Percentiles rank a stretch among this genome's conserved stretches.
phyloP scores from a whole-genome alignment of 2,113 vertebrate species.

The Megaceryle torquata region DNA sequence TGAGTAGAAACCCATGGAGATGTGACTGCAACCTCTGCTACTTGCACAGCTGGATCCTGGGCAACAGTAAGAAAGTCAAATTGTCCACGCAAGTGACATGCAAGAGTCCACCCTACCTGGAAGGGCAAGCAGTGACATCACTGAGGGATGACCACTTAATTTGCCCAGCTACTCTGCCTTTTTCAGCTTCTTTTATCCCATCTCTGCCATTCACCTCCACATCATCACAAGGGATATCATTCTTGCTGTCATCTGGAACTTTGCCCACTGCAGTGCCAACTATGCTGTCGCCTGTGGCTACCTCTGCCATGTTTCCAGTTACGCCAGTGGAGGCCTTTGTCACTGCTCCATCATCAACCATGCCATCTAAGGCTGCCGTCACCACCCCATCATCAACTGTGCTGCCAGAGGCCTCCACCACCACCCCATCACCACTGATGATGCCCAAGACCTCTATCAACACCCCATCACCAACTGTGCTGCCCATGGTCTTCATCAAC shows the following conservation, averaged over 20 bases:
- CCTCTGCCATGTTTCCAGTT: not conserved
- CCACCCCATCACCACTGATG: accelerated
- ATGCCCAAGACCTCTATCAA: accelerated
- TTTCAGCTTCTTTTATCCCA: not conserved
- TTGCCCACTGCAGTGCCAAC: not conserved
- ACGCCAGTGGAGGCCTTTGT: accelerated
- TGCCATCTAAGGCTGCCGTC: not conserved
- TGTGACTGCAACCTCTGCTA: constrained; percentile 82
- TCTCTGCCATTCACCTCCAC: not conserved
- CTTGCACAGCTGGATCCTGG: constrained; percentile 68
- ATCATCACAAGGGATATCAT: not conserved
- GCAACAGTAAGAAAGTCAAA: constrained; percentile 43
- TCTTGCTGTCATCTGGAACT: not conserved
- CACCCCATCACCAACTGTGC: accelerated
- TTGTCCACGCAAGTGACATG: constrained; percentile 45
- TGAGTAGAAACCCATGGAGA: constrained; percentile 78
- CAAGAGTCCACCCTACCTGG: constrained; percentile 63
- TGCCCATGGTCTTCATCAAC: accelerated
- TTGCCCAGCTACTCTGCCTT: constrained; percentile 45
- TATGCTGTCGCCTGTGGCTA: not conserved
- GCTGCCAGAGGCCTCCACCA: accelerated
- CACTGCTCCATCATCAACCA: not conserved
- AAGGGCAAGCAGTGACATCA: constrained; percentile 27
- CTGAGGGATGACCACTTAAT: constrained; percentile 65
- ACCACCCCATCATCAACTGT: not conserved